Conservation (phyloP, 2,113 vertebrate genomes). For the Cavia porcellus region DNA sequence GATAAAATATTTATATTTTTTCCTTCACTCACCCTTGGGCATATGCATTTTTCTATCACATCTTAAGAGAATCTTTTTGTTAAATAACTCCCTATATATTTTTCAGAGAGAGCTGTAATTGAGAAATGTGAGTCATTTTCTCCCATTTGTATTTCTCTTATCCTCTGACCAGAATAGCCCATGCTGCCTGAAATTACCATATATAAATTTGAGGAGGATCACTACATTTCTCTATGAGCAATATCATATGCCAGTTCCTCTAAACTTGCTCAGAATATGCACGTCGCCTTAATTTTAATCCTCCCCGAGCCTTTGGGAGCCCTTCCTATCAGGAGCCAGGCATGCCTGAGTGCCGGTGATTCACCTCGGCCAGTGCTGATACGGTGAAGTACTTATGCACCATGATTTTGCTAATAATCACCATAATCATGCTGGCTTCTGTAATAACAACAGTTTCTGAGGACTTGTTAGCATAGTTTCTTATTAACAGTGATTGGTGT, state of each 20-base stretch:
- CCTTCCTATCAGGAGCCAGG: neutral
- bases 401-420: slow-evolving; percentile 52
- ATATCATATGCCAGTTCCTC: neutral
- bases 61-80: neutral
- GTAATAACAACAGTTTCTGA: slow-evolving; percentile 61
- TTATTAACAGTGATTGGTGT: slow-evolving; percentile 55
- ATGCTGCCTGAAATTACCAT: neutral
- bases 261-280: neutral
- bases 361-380: neutral
- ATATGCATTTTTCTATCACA: neutral
- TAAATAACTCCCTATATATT: neutral
- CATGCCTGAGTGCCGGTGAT: neutral
- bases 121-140: neutral
- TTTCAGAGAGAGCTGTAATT: neutral
- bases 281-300: neutral
- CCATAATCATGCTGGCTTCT: slow-evolving; percentile 6
- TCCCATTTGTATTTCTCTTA: neutral
- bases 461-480: slow-evolving; percentile 49
- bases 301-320: neutral
- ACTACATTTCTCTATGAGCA: slow-evolving; percentile 3
- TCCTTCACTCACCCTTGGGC: neutral
- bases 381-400: slow-evolving; percentile 27
- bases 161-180: neutral
- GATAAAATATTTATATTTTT: neutral
- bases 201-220: neutral